Conservation (phyloP, 37 sponge, comb jelly and placozoan species). For the Dysidea cf. avara region DNA sequence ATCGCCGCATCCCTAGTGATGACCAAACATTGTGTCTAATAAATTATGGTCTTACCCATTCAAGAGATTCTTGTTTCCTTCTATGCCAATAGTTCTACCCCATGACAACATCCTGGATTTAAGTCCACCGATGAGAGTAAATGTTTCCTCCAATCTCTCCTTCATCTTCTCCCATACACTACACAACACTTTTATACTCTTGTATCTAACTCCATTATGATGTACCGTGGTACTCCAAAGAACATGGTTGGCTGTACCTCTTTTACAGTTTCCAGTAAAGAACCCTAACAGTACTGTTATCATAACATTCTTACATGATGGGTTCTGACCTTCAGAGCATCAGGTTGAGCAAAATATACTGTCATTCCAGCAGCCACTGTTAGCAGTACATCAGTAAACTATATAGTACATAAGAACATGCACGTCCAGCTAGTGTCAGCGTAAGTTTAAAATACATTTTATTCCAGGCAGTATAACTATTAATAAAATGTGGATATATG, state of each 20-base stretch:
- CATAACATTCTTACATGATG: too few species aligned
- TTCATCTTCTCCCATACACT: slow-evolving; percentile 79
- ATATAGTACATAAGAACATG: too few species aligned
- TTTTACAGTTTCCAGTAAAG: slow-evolving; percentile 31
- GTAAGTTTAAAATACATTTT: too few species aligned
- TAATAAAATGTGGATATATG: too few species aligned
- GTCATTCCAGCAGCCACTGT: slow-evolving; percentile 23
- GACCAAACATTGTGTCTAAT: slow-evolving; percentile 1
- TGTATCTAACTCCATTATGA: too few species aligned
- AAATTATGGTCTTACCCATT: slow-evolving; percentile 16
- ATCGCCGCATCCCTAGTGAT: too few species aligned
- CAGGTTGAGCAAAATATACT: slow-evolving; percentile 79
- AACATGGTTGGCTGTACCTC: slow-evolving; percentile 75
- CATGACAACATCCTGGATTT: slow-evolving; percentile 39
- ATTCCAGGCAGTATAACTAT: too few species aligned
- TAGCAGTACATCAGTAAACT: slow-evolving; percentile 69
- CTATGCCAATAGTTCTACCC: slow-evolving; percentile 17
- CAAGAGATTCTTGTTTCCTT: slow-evolving; percentile 71
- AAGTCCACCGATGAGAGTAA: slow-evolving; percentile 27
- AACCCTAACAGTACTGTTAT: too few species aligned
- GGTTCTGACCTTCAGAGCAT: slow-evolving; percentile 77
- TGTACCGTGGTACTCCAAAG: slow-evolving; percentile 82
- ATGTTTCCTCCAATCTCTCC: slow-evolving; percentile 41
- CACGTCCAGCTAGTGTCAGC: too few species aligned
- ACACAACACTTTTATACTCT: neutral